These are phyloP conservation scores for Triplophysa siluroides DNA, from an alignment of 2,113 vertebrate species.

Conservation along the genomic window DNA sequence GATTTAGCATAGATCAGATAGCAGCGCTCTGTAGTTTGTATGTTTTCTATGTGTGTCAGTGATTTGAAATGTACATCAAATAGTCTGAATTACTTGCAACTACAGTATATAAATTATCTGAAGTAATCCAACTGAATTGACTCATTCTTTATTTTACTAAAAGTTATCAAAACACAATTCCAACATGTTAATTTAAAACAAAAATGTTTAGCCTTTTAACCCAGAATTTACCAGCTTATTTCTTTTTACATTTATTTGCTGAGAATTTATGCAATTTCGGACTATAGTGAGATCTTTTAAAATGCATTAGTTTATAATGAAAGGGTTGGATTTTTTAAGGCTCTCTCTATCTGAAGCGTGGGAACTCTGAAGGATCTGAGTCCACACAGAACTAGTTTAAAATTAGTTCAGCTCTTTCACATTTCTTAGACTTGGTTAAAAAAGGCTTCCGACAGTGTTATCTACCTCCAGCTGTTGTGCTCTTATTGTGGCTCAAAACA, in stretches of 20 bases:
- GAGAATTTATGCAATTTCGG: neutral
- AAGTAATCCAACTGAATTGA: neutral
- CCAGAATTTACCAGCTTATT: neutral
- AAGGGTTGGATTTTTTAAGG: neutral
- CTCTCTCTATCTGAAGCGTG: neutral
- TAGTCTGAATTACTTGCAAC: neutral
- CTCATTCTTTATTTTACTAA: no score
- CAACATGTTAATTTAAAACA: no score
- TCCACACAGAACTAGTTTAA: conserved; percentile 3
- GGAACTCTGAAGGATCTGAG: neutral
- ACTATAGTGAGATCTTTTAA: neutral
- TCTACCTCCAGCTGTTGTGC: neutral
- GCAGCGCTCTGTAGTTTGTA: neutral
- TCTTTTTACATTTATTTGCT: neutral
- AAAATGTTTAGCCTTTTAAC: no score
- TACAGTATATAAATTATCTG: neutral
- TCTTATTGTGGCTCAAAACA: conserved; percentile 18
- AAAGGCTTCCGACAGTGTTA: neutral
- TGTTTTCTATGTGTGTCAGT: neutral
- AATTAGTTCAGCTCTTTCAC: neutral
- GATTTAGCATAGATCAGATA: neutral
- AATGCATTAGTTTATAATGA: neutral
- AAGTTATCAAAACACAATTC: no score
- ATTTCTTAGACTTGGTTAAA: neutral
- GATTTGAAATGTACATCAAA: neutral